These are phyloP conservation scores for Anabacerthia variegaticeps DNA, from an alignment of 2,797 vertebrate genomes.

Conservation along the genomic window DNA sequence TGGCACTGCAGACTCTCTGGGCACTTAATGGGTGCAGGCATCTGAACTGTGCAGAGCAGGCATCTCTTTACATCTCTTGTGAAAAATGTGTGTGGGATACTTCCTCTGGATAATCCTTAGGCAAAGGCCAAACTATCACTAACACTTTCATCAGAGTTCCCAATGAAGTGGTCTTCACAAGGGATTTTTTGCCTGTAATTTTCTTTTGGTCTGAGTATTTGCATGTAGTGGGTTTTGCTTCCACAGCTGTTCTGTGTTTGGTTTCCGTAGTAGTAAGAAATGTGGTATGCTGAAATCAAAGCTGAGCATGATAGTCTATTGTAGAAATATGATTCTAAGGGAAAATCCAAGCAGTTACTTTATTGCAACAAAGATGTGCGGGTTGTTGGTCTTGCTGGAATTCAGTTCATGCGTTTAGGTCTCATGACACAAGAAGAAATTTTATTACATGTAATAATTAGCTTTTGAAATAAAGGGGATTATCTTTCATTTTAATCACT, in stretches of 20 bases:
- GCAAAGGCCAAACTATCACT: not conserved
- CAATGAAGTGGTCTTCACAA: not conserved
- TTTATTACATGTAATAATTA: slow-evolving; percentile 11
- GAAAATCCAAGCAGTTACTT: not conserved
- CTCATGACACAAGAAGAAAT: not conserved
- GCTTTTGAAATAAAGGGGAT: slow-evolving; percentile 10
- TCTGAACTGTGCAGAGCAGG: not conserved
- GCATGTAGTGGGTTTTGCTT: not conserved
- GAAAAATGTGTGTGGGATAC: not conserved
- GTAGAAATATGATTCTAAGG: not conserved
- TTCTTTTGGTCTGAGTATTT: not conserved
- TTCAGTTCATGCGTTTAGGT: not conserved
- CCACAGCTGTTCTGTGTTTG: slow-evolving; percentile 22
- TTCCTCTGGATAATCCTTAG: not conserved
- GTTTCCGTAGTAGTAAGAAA: not conserved
- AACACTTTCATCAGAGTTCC: not conserved
- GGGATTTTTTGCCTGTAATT: not conserved
- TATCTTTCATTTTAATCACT: slow-evolving; percentile 39
- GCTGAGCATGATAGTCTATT: not conserved
- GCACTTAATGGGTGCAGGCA: not conserved
- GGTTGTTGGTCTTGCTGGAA: not conserved
- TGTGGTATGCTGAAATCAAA: not conserved
- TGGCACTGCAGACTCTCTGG: not conserved
- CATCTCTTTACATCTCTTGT: not conserved
- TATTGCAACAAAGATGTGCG: not conserved